Evolutionary conservation across 2,113 vertebrate species (phyloP), one percentile per base, ranked within the genome.

Genomic region (Cryptotis parvus): DNA sequence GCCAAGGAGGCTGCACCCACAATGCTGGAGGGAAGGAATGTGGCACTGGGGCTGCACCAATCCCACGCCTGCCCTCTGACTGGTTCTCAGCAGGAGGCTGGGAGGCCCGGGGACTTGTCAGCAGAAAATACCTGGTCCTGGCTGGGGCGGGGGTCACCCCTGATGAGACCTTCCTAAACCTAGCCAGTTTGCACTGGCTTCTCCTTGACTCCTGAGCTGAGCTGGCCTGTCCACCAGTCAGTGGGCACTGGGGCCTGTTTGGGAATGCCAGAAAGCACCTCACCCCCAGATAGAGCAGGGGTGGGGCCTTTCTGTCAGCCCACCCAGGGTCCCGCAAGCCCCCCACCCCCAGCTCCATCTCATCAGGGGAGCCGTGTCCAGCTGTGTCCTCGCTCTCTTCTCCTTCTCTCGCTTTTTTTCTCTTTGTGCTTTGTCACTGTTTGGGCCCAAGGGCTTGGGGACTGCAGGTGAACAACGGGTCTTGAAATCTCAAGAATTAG

Each of bases 371-470:
- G 55, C 58, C 66, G 5, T 52, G 9, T 39, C 49, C 1, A 35
- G 37, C 92, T 63, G 24, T 35, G 15, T 27, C 69, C 43, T 70
- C 29, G 0, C 45, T 29, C 9, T 18, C 37, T 31, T 74, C n/a
- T 66, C 75, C 52, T 20, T 18, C 55, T 58, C 55, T 22, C 24
- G 55, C 55, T 22, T 15, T 14, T n/a, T 85, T 49, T 81, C 15
- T 86, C 58, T 83, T 37, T 87, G 77, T 93, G 65, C 84, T 93
- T 81, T 70, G n/a, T 37, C 6, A 9, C n/a, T 43, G 61, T 45
- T 12, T 27, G 76, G 24, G 45, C 37, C 49, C 22, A 74, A 12
- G 20, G 68, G 10, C 61, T 86, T 75, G 82, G 89, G 78, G 37
- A 49, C 45, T 69, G 39, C 31, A 0, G 0, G 39, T 37, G 75